Conservation (phyloP, 2,797 vertebrate genomes). For the Lacerta agilis region DNA sequence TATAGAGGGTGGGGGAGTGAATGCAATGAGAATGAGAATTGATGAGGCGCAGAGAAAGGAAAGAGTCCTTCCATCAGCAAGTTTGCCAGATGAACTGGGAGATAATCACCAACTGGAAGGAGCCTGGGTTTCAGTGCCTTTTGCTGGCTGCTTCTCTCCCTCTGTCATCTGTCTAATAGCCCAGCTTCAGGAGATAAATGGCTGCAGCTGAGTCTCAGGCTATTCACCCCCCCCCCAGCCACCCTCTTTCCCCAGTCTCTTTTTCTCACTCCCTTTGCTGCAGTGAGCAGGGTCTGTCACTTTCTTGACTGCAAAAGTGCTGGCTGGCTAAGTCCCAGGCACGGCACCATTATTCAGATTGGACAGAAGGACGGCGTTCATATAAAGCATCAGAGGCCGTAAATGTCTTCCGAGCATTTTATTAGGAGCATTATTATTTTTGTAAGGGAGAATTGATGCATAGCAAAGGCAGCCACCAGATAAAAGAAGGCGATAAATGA, state of each 20-base stretch:
- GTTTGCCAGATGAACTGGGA: constrained; percentile 73
- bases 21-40: constrained; percentile 75
- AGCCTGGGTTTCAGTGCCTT: constrained; percentile 49
- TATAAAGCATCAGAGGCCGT: not conserved
- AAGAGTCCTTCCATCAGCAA: constrained; percentile 77
- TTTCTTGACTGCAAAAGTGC: constrained; percentile 13
- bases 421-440: constrained; percentile 13
- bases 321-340: not conserved
- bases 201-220: constrained; percentile 59
- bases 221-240: not conserved
- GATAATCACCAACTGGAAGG: constrained; percentile 72
- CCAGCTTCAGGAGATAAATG: constrained; percentile 64
- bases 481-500: constrained; percentile 3
- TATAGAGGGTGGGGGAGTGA: constrained; percentile 32
- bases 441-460: constrained; percentile 2
- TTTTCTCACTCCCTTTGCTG: not conserved
- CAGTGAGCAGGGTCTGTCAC: constrained; percentile 19
- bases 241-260: not conserved
- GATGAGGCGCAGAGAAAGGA: constrained; percentile 76
- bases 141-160: constrained; percentile 58
- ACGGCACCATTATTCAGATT: not conserved
- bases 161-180: constrained; percentile 69
- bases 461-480: constrained; percentile 5
- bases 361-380: not conserved
- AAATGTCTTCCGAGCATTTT: constrained; percentile 11